Base-by-base conservation (phyloP, 2,113 vertebrate species). In the Drymodes brunneopygia region DNA sequence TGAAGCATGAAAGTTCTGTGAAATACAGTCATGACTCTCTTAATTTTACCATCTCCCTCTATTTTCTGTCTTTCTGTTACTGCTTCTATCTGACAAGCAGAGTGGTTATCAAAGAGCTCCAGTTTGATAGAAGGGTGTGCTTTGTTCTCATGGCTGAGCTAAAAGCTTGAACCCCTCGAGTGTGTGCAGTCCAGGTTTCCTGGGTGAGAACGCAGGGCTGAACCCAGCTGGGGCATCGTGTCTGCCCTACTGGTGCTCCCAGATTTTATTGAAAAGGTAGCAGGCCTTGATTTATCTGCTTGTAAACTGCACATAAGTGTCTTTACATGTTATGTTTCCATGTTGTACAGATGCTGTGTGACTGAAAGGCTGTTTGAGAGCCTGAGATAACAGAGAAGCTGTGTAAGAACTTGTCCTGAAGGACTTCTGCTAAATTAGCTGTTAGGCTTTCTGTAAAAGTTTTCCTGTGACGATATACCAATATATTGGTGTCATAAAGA, bases 41-140 rank as follows among this genome's bases (percentile, higher is more conserved):
- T 75, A 61, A 65, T 86, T 88, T 95, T 73, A 35, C 58, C 35
- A 66, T 61, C 72, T 74, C 27, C 17, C 51, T 86, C 61, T 71
- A 19, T 83, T 83, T 91, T 61, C 40, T 83, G 45, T 58, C 60
- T 61, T 66, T 88, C 54, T 81, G 25, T 86, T 31, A 33, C 45
- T 66, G 40, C n/a, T n/a, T 78, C 61, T 36, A 11, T 67, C 57
- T 82, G 57, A 28, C 16, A 42, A 70, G 36, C n/a, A 70, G 64
- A 36, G 58, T 44, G 61, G 27, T 75, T 75, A 54, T 82, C 80
- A 38, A 38, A 61, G 71, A 54, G 18, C 16, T 90, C 21, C 33
- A 42, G 18, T 62, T 42, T 31, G 54, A 24, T 53, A 25, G 21
- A 73, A 73, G 36, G 8, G 10, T n/a, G 10, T 64, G 54, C 54